phyloP scores from a whole-genome alignment of 1,140 invertebrate species.

The Probaryconus sp. region DNA sequence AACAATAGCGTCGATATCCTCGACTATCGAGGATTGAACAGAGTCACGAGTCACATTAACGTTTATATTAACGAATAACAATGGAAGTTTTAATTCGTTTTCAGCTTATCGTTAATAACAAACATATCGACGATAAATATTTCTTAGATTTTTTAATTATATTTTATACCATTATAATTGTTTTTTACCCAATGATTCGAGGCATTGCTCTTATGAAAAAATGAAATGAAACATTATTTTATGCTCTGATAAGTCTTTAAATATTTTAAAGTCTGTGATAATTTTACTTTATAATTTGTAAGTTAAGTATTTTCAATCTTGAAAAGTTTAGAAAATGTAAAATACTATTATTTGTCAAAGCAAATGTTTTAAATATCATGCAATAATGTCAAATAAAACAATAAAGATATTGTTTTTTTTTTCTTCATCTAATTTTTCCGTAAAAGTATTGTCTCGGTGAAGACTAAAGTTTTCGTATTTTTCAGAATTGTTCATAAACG shows the following conservation, averaged over 20 bases:
- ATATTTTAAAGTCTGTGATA: not conserved
- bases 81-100: no score
- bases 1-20: conserved; percentile 8
- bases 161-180: not conserved
- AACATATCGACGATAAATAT: conserved; percentile 37
- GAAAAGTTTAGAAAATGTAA: no score
- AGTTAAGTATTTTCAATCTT: no score
- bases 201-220: conserved; percentile 33
- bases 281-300: no score
- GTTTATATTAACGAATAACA: no score
- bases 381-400: conserved; percentile 22
- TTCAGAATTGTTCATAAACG: no score
- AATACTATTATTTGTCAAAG: no score
- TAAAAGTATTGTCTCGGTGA: conserved; percentile 38
- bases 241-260: not conserved
- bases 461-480: no score
- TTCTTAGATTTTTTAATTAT: conserved; percentile 12
- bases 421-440: conserved; percentile 25
- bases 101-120: conserved; percentile 17
- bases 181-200: conserved; percentile 3
- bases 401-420: no score
- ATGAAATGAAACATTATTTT: not conserved
- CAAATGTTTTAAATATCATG: no score
- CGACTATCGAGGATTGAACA: conserved; percentile 27
- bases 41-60: no score